Percentiles rank a stretch among this genome's conserved stretches.
Conservation (phyloP, 2,797 vertebrate genomes). For the Pipistrellus nathusii region DNA sequence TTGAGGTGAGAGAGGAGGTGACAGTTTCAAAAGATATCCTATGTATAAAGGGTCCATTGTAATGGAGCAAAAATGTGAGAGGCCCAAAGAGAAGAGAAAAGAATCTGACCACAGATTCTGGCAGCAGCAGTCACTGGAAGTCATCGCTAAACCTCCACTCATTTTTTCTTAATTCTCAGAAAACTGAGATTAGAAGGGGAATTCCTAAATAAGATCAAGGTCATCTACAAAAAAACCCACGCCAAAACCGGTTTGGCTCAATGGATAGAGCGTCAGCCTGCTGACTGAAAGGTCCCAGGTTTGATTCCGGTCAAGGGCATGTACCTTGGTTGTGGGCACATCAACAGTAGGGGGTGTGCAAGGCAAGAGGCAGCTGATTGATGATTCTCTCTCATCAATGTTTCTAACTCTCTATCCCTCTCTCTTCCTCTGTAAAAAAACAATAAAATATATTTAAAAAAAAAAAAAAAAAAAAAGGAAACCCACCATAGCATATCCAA, state of each 20-base stretch:
- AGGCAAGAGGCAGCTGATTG: no score
- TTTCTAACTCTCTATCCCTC: no score
- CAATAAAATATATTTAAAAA: no score
- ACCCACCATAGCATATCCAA: not conserved
- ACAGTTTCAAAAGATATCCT: not conserved
- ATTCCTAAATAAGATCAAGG: not conserved
- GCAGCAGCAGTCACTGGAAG: not conserved
- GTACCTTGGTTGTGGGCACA: no score
- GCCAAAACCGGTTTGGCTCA: no score
- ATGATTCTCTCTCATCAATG: no score
- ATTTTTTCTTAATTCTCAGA: constrained; percentile 7
- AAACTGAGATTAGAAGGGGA: not conserved
- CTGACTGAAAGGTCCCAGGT: no score
- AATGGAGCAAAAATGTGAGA: not conserved
- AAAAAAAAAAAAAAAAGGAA: not conserved
- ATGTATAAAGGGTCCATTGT: not conserved
- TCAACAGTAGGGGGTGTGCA: no score
- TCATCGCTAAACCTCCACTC: not conserved
- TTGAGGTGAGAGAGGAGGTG: not conserved
- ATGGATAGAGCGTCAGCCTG: no score
- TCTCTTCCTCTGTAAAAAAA: no score
- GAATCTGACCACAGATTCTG: not conserved
- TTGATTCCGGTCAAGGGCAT: no score
- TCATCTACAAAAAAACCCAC: not conserved
- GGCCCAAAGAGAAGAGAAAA: not conserved